Conservation (phyloP, 1,140 invertebrate species). For the Chironomus striatipennis region DNA sequence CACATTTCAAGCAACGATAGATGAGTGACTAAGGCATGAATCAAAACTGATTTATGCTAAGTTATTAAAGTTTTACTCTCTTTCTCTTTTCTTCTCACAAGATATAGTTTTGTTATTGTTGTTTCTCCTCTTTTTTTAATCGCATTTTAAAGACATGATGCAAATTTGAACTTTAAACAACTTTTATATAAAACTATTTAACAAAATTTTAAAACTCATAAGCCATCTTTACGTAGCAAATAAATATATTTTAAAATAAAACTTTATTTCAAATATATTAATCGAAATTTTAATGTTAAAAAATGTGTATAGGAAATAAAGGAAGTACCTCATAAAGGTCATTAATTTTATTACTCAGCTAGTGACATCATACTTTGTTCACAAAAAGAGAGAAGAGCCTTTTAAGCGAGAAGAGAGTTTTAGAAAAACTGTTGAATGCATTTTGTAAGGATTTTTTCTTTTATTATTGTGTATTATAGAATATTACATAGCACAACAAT, state of each 20-base stretch:
- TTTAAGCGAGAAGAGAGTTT: not conserved
- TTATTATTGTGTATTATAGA: not conserved
- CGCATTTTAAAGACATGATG: too few relatives aligned
- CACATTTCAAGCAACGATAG: not conserved
- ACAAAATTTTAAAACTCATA: too few relatives aligned
- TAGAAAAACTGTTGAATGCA: not conserved
- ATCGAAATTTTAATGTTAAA: too few relatives aligned
- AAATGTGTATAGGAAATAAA: too few relatives aligned
- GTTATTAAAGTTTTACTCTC: not conserved
- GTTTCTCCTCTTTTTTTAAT: not conserved
- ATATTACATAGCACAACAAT: too few relatives aligned
- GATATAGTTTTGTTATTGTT: slow-evolving; percentile 5
- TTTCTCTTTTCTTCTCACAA: not conserved
- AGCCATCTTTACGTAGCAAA: too few relatives aligned
- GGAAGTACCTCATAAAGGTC: not conserved
- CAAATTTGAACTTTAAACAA: too few relatives aligned
- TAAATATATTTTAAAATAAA: too few relatives aligned
- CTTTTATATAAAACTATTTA: too few relatives aligned
- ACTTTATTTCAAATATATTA: too few relatives aligned
- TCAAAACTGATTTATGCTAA: slow-evolving; percentile 2
- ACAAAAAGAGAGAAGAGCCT: too few relatives aligned
- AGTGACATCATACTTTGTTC: not conserved
- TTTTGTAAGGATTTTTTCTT: not conserved
- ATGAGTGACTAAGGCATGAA: slow-evolving; percentile 12
- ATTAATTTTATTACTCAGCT: not conserved